A percentile compares a stretch with the other conserved stretches of the same genome.
Evolutionary conservation across 2,888 invertebrate species (phyloP).

Genomic region (Tanytarsus gracilentus): DNA sequence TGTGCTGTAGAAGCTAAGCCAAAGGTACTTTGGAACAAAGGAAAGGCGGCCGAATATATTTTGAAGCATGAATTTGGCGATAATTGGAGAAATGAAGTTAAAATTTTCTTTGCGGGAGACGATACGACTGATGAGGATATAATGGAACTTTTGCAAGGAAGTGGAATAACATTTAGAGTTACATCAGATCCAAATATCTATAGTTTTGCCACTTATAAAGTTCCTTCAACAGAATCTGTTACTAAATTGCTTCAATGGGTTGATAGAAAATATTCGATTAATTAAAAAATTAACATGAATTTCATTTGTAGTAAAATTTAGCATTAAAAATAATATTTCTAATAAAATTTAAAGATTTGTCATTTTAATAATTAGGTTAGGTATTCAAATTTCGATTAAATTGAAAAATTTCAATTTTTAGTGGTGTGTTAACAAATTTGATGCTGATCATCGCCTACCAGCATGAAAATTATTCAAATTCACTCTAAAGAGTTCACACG

Average conservation of each 20-base stretch:
- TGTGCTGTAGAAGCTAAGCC: conserved; percentile 69
- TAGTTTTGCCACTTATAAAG: conserved; percentile 60
- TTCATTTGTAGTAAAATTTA: no score
- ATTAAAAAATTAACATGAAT: no score
- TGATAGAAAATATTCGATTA: no score
- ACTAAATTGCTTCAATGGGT: conserved; percentile 64
- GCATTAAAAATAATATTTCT: no score
- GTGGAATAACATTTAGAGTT: conserved; percentile 67
- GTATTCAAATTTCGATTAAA: conserved; percentile 20
- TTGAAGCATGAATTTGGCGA: conserved; percentile 61
- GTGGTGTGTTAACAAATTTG: conserved; percentile 26
- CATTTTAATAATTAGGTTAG: no score
- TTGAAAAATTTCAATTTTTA: no score
- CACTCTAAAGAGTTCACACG: no score
- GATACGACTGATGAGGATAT: conserved; percentile 53
- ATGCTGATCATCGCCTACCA: no score
- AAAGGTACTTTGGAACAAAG: conserved; percentile 71
- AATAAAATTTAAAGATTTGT: no score
- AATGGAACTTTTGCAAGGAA: conserved; percentile 56
- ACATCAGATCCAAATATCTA: conserved; percentile 56
- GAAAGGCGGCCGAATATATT: conserved; percentile 65
- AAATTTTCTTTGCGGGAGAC: conserved; percentile 78
- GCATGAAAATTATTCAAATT: no score
- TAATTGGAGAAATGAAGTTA: conserved; percentile 58
- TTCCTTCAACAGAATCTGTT: conserved; percentile 62